Conservation (phyloP, 2,797 vertebrate species). For the Eutrigla gurnardus region DNA sequence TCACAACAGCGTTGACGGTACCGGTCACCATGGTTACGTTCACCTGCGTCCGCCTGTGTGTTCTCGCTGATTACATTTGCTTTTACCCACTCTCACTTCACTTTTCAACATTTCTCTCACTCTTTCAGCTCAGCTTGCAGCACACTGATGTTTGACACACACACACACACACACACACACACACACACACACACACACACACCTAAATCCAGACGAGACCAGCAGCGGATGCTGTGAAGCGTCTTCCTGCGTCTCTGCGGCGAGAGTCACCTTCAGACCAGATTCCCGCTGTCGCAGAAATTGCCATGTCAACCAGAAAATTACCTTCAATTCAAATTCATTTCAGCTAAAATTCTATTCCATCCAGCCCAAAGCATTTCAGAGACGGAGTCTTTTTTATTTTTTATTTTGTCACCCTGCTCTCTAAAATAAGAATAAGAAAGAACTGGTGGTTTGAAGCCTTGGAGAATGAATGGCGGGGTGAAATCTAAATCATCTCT, state of each 20-base stretch:
- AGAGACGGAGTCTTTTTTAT: constrained; percentile 37
- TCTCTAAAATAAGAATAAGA: constrained; percentile 1
- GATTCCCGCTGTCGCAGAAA: constrained; percentile 41
- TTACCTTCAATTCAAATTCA: constrained; percentile 67
- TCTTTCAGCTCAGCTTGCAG: too few relatives aligned
- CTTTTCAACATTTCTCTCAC: too few relatives aligned
- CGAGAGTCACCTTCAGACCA: constrained; percentile 33
- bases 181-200: not conserved
- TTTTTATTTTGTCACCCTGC: constrained; percentile 1
- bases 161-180: not conserved
- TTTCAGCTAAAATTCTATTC: constrained; percentile 51
- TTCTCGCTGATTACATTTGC: too few relatives aligned
- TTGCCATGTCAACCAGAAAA: constrained; percentile 71
- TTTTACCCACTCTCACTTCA: too few relatives aligned
- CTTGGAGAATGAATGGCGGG: constrained; percentile 14
- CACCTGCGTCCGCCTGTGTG: too few relatives aligned
- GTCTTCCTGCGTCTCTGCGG: constrained; percentile 12
- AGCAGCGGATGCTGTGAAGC: constrained; percentile 9
- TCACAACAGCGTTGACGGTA: constrained; percentile 33
- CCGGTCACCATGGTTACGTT: not conserved
- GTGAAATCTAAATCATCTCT: constrained; percentile 51
- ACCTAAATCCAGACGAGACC: constrained; percentile 14
- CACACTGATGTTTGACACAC: not conserved
- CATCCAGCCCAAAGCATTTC: constrained; percentile 30
- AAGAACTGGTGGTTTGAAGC: constrained; percentile 36